These are phyloP conservation scores for Lypha dubia DNA, from an alignment of 2,888 invertebrate species.

Conservation along the genomic window DNA sequence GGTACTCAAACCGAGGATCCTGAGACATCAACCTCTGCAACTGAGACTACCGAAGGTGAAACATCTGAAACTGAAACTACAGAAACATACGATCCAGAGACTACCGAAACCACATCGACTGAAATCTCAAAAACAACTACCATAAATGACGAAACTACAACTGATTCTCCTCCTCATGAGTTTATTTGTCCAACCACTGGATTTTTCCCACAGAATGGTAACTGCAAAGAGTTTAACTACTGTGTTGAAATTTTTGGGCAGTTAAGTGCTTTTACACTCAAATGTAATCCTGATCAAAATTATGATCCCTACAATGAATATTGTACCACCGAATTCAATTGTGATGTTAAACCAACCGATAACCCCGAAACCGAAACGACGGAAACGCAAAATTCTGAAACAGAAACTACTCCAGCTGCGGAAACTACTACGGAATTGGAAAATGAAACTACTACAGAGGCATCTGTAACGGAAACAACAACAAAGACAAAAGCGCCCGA, in stretches of 20 bases:
- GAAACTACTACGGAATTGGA: no score
- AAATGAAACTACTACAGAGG: slow-evolving; percentile 12
- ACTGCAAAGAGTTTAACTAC: slow-evolving; percentile 74
- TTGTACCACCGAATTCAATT: slow-evolving; percentile 72
- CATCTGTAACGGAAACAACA: neutral
- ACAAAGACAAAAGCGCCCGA: neutral
- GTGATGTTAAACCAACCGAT: slow-evolving; percentile 49
- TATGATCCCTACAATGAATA: slow-evolving; percentile 73
- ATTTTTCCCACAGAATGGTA: slow-evolving; percentile 72
- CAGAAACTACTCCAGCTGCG: slow-evolving; percentile 8
- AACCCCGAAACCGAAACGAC: slow-evolving; percentile 8
- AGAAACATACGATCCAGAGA: neutral
- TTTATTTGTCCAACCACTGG: slow-evolving; percentile 76
- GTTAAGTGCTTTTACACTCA: slow-evolving; percentile 21
- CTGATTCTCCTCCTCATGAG: slow-evolving; percentile 31
- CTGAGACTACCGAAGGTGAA: slow-evolving; percentile 1
- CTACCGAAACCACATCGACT: neutral
- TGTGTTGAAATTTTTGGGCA: slow-evolving; percentile 68
- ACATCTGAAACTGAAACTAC: neutral
- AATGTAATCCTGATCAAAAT: slow-evolving; percentile 75
- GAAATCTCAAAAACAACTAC: slow-evolving; percentile 12
- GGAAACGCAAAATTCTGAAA: neutral
- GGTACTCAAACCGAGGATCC: neutral
- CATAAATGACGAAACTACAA: slow-evolving; percentile 13
- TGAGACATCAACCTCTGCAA: slow-evolving; percentile 2